Conservation (phyloP, 1,140 invertebrate genomes). For the Brevipalpus yothersi region DNA sequence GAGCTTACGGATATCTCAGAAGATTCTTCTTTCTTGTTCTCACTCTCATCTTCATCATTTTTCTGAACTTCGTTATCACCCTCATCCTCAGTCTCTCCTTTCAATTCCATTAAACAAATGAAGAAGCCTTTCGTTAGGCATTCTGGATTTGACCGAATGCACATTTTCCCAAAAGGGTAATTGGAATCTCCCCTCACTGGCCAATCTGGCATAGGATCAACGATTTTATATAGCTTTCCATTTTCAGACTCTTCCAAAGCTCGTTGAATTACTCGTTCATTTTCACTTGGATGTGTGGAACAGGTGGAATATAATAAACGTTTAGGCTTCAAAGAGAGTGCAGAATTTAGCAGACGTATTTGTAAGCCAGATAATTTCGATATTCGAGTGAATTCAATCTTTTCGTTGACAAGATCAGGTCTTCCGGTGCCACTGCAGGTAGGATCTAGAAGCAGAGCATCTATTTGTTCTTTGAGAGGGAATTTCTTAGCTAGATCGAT, state of each 20-base stretch:
- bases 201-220: slow-evolving; percentile 17
- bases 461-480: slow-evolving; percentile 33
- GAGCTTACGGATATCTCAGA: no score
- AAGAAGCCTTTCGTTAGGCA: background rate
- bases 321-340: slow-evolving; percentile 56
- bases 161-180: background rate
- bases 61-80: no score
- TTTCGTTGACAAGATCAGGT: background rate
- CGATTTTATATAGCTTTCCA: slow-evolving; percentile 13
- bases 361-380: slow-evolving; percentile 51
- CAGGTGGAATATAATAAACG: slow-evolving; percentile 84
- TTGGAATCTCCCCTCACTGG: slow-evolving; percentile 15
- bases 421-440: slow-evolving; percentile 54
- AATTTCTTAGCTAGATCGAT: slow-evolving; percentile 24
- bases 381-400: slow-evolving; percentile 23
- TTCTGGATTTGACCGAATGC: background rate
- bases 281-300: slow-evolving; percentile 66
- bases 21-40: no score
- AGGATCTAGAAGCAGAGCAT: slow-evolving; percentile 80
- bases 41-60: no score
- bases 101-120: background rate
- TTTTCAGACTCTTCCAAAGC: slow-evolving; percentile 15
- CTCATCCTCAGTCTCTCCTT: background rate
- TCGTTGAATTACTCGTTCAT: slow-evolving; percentile 55
- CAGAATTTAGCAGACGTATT: slow-evolving; percentile 54